Evolutionary conservation across 2,888 invertebrate genomes (phyloP).

Genomic region (Syritta pipiens): DNA sequence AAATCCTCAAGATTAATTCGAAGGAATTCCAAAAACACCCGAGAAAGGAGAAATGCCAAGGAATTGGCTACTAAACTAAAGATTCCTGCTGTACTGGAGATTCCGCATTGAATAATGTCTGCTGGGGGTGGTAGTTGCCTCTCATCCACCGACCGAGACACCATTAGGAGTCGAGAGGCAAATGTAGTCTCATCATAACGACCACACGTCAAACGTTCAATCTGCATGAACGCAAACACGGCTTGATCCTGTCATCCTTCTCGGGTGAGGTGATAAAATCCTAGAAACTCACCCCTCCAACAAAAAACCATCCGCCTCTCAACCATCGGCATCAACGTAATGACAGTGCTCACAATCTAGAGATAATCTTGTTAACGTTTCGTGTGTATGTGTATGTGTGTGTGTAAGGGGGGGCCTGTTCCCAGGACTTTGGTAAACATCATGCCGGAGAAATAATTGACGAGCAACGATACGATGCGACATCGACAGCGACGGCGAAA

Average conservation of each 20-base stretch:
- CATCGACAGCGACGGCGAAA: constrained; percentile 17
- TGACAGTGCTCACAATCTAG: constrained; percentile 44
- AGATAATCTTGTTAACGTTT: constrained; percentile 60
- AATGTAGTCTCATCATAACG: background rate
- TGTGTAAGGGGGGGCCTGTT: no score
- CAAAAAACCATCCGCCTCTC: constrained; percentile 1
- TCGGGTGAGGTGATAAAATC: background rate
- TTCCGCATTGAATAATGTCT: background rate
- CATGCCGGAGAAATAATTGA: constrained; percentile 48
- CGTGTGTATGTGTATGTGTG: no score
- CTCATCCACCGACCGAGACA: background rate
- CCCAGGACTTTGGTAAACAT: constrained; percentile 32
- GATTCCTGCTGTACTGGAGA: background rate
- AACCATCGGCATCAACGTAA: constrained; percentile 20
- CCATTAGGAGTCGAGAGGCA: background rate
- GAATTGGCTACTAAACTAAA: background rate
- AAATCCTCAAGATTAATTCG: constrained; percentile 21
- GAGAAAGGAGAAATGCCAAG: background rate
- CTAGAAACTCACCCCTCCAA: background rate
- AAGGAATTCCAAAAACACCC: background rate
- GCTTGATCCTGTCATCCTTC: background rate
- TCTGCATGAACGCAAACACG: background rate
- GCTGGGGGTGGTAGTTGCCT: background rate
- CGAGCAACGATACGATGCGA: constrained; percentile 41
- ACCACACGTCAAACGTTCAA: background rate